Conservation (phyloP, 2,113 vertebrate species). For the Solea solea region DNA sequence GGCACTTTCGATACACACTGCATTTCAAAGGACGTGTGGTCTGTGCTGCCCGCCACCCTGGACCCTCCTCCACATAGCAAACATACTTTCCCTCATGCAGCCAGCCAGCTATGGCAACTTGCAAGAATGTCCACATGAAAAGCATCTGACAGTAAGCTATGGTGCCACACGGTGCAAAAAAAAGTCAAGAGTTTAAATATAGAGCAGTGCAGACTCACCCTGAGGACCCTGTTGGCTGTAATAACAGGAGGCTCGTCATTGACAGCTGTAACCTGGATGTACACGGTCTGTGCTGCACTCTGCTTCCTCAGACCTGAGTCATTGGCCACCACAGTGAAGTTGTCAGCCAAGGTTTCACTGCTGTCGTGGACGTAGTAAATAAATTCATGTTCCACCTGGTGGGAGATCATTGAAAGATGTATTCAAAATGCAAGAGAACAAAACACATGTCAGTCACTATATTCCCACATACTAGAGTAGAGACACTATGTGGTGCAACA, state of each 20-base stretch:
- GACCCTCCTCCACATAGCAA: slow-evolving; percentile 63
- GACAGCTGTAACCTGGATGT: slow-evolving; percentile 84
- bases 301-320: slow-evolving; percentile 86
- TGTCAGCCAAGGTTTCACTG: slow-evolving; percentile 85
- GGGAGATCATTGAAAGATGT: slow-evolving; percentile 27
- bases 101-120: slow-evolving; percentile 44
- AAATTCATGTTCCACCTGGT: slow-evolving; percentile 87
- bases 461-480: too few species aligned
- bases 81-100: slow-evolving; percentile 56
- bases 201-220: slow-evolving; percentile 80
- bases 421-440: not conserved
- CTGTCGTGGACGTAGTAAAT: slow-evolving; percentile 90
- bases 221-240: slow-evolving; percentile 87
- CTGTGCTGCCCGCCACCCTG: slow-evolving; percentile 26
- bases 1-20: not conserved
- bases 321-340: slow-evolving; percentile 87
- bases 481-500: not conserved
- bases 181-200: slow-evolving; percentile 61
- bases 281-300: slow-evolving; percentile 83
- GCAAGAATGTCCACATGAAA: slow-evolving; percentile 52
- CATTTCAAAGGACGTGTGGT: slow-evolving; percentile 10
- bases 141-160: slow-evolving; percentile 43
- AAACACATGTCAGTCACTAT: not conserved
- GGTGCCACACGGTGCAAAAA: slow-evolving; percentile 57
- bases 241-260: slow-evolving; percentile 90